These are phyloP conservation scores for Ceratotherium simum DNA, from an alignment of 2,113 vertebrate species.

Conservation along the genomic window DNA sequence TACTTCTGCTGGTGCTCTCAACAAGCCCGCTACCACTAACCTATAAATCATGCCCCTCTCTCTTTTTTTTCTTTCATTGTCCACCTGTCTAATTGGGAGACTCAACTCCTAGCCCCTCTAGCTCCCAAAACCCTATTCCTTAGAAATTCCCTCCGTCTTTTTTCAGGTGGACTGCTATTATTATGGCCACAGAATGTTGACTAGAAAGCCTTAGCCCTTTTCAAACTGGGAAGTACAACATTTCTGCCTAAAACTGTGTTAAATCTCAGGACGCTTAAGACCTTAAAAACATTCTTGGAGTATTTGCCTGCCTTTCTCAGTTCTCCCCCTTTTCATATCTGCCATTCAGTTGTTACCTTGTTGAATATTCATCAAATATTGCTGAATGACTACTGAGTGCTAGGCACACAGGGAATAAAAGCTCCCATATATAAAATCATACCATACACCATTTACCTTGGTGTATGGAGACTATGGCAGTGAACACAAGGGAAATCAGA, in stretches of 20 bases:
- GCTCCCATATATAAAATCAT: background rate
- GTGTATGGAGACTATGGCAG: background rate
- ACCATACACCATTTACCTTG: background rate
- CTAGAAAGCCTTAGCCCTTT: background rate
- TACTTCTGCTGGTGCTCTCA: conserved; percentile 60
- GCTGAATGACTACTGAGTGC: background rate
- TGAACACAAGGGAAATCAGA: background rate
- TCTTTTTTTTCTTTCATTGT: background rate
- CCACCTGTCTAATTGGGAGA: background rate
- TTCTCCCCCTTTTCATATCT: background rate
- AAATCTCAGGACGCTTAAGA: background rate
- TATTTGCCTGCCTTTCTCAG: background rate
- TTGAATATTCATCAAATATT: background rate
- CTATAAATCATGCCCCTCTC: background rate
- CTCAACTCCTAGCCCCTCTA: background rate
- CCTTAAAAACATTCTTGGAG: background rate
- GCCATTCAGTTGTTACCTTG: background rate
- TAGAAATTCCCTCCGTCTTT: background rate
- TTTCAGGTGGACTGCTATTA: background rate
- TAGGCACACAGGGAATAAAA: background rate
- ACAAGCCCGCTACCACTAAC: background rate
- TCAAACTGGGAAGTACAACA: background rate
- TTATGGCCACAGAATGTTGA: background rate
- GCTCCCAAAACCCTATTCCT: background rate
- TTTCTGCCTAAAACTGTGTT: background rate